phyloP scores from a whole-genome alignment of 2,888 invertebrate genomes.

The Athalia cordata region DNA sequence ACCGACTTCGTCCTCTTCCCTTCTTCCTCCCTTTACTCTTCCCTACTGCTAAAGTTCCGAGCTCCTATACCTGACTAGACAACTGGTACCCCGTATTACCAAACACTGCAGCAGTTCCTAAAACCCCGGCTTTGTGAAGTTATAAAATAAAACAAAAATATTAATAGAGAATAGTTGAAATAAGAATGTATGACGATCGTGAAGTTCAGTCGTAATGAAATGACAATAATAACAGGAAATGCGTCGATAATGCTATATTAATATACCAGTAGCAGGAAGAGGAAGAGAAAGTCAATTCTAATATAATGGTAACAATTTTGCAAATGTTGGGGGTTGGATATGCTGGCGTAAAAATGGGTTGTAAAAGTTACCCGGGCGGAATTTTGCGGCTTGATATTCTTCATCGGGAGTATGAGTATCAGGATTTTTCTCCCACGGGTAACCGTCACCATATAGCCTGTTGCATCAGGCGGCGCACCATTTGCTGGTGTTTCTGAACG shows the following conservation, averaged over 20 bases:
- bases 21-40: constrained; percentile 22
- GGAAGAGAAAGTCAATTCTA: neutral
- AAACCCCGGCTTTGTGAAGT: neutral
- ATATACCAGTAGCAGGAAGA: neutral
- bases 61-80: constrained; percentile 19
- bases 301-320: neutral
- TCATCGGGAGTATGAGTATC: no score
- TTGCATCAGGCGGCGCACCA: neutral
- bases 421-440: constrained; percentile 60
- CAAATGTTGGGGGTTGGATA: neutral
- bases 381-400: no score
- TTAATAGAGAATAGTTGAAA: neutral
- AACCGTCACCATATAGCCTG: constrained; percentile 43
- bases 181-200: neutral
- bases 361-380: no score
- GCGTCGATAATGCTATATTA: no score
- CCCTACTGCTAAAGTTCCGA: neutral
- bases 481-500: no score
- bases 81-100: neutral
- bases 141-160: neutral
- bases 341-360: neutral
- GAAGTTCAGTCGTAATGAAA: no score
- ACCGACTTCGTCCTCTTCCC: constrained; percentile 35
- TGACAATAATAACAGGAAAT: no score
- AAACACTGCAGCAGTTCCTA: no score